Percentiles rank a stretch among this genome's conserved stretches.
phyloP scores from a whole-genome alignment of 2,797 vertebrate genomes.

The Characodon lateralis region DNA sequence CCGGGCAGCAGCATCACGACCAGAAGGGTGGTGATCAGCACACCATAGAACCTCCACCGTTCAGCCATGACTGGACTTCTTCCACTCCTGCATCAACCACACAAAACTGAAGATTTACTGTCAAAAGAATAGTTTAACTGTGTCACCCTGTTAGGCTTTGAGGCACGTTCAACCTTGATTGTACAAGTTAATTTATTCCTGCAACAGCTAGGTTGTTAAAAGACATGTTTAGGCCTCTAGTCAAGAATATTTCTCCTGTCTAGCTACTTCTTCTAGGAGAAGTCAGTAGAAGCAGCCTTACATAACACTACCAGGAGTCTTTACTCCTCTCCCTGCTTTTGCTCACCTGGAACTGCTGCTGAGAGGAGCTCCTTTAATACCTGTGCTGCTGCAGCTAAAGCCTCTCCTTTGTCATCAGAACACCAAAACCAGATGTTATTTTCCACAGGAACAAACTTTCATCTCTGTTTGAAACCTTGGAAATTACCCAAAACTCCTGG shows the following conservation, averaged over 20 bases:
- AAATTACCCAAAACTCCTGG: constrained; percentile 25
- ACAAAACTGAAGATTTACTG: not conserved
- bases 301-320: not conserved
- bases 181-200: not conserved
- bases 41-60: constrained; percentile 47
- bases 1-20: constrained; percentile 70
- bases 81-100: constrained; percentile 35
- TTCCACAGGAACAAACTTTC: constrained; percentile 28
- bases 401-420: constrained; percentile 15
- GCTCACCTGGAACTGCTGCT: constrained; percentile 12
- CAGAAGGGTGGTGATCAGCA: constrained; percentile 54
- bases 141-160: not conserved
- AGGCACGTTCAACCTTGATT: not conserved
- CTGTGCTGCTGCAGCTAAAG: constrained; percentile 14
- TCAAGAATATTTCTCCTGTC: not conserved
- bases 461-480: constrained; percentile 41
- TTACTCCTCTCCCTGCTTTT: not conserved
- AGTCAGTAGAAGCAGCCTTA: not conserved
- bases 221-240: not conserved
- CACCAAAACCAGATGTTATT: constrained; percentile 46
- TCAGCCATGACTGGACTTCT: constrained; percentile 62
- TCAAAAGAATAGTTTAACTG: not conserved
- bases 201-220: not conserved
- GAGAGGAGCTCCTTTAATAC: constrained; percentile 33
- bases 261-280: not conserved